Conservation (phyloP, 2,113 vertebrate species). For the Greenwoodochromis staneri region DNA sequence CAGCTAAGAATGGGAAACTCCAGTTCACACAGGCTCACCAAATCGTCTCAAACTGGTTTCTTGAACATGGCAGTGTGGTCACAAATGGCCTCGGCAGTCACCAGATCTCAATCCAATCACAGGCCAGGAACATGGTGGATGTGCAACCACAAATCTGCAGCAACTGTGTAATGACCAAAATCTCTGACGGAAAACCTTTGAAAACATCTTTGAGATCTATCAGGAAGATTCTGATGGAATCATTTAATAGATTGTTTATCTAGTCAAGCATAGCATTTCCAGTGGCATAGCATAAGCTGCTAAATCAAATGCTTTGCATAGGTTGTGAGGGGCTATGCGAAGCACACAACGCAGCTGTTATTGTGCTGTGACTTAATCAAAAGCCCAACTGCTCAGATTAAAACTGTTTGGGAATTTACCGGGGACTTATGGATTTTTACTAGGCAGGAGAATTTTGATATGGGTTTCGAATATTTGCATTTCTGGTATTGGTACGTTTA, state of each 20-base stretch:
- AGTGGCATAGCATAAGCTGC: neutral
- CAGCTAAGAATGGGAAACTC: neutral
- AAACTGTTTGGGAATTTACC: neutral
- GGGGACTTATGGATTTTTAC: accelerated
- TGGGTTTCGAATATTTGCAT: neutral
- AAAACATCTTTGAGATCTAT: neutral
- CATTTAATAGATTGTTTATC: neutral
- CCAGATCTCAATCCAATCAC: neutral
- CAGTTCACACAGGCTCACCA: neutral
- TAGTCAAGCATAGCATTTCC: neutral
- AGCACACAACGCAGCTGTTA: neutral
- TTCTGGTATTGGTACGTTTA: neutral
- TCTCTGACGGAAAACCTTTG: neutral
- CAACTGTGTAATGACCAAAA: neutral
- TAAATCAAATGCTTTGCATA: neutral
- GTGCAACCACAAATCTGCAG: neutral
- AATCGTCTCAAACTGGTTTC: neutral
- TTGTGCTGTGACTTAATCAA: neutral
- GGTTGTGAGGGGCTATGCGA: neutral
- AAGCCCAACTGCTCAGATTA: neutral
- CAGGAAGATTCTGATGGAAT: neutral
- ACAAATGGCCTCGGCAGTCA: neutral
- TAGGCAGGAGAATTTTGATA: neutral
- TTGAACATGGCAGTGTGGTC: neutral
- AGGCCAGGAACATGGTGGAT: accelerated